Conservation (phyloP, 1,140 invertebrate species). For the Trichonephila clavata region DNA sequence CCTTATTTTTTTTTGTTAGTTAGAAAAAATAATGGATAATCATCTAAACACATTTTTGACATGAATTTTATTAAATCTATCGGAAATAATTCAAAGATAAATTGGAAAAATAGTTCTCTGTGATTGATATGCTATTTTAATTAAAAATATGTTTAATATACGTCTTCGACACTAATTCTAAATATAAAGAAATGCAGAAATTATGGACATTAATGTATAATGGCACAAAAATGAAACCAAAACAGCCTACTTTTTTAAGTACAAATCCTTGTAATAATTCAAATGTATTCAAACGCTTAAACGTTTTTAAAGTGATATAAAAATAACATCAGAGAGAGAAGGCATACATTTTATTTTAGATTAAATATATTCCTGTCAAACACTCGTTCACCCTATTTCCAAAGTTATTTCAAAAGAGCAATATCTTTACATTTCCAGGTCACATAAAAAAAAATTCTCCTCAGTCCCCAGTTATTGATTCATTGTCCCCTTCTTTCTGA, state of each 20-base stretch:
- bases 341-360: not conserved
- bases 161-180: no score
- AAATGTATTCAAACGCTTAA: not conserved
- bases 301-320: not conserved
- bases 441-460: not conserved
- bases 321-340: not conserved
- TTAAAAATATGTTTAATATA: no score
- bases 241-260: not conserved
- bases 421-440: slow-evolving; percentile 5
- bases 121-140: no score
- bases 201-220: no score
- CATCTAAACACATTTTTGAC: no score
- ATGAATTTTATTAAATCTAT: no score
- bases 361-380: slow-evolving; percentile 35
- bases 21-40: no score
- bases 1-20: no score
- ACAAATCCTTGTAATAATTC: not conserved
- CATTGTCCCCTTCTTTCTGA: slow-evolving; percentile 10
- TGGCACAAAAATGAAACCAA: not conserved
- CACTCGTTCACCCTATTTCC: not conserved
- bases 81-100: no score
- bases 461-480: slow-evolving; percentile 14
- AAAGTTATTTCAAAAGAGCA: not conserved
- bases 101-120: no score
- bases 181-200: no score